These are phyloP conservation scores for Macrosoma leucophasiata DNA, from an alignment of 2,888 invertebrate genomes.

Conservation along the genomic window DNA sequence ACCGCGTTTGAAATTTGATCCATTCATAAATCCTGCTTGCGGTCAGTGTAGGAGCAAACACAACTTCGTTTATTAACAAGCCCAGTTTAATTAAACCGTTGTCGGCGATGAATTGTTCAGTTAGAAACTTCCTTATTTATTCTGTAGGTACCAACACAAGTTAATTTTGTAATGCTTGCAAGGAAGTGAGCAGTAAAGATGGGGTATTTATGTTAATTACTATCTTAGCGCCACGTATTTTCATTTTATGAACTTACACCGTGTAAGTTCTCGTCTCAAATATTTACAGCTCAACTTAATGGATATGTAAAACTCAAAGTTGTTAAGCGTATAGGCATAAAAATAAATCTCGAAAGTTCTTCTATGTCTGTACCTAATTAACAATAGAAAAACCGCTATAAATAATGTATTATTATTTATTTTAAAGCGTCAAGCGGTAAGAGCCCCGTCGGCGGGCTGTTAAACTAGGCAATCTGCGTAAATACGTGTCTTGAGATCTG, in stretches of 20 bases:
- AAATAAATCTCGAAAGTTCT: too few species aligned
- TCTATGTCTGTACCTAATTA: too few species aligned
- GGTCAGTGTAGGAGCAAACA: constrained; percentile 29
- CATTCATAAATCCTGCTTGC: constrained; percentile 24
- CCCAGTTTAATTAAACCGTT: constrained; percentile 48
- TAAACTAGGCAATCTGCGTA: too few species aligned
- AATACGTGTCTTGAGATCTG: too few species aligned
- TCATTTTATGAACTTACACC: constrained; percentile 11
- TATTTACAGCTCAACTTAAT: too few species aligned
- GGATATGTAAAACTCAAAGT: too few species aligned
- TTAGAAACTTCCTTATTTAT: constrained; percentile 52
- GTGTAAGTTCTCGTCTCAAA: too few species aligned
- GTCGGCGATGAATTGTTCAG: constrained; percentile 44
- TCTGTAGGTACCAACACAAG: constrained; percentile 29
- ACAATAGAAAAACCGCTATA: too few species aligned
- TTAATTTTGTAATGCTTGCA: constrained; percentile 32
- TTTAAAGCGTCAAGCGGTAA: too few species aligned
- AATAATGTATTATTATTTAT: too few species aligned
- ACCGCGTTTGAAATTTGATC: constrained; percentile 1
- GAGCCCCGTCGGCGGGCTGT: too few species aligned
- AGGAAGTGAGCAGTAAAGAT: constrained; percentile 34
- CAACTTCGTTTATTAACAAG: constrained; percentile 35
- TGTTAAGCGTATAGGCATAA: too few species aligned
- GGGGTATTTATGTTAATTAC: constrained; percentile 24
- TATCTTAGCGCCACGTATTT: constrained; percentile 11